These are phyloP conservation scores for Drosophila kurseongensis DNA, from an alignment of 1,140 invertebrate species.

Conservation along the genomic window DNA sequence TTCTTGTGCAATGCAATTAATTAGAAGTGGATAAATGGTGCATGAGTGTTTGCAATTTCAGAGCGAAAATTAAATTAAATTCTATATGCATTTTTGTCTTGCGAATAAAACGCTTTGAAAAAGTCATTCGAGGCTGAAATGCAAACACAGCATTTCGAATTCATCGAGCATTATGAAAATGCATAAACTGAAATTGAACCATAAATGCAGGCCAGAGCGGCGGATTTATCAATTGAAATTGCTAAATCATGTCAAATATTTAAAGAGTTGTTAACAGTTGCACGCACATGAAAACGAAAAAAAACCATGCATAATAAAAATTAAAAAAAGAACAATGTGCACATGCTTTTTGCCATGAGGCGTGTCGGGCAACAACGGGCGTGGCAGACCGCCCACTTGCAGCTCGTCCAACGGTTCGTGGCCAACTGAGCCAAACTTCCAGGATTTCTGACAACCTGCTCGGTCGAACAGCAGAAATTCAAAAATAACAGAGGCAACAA, in stretches of 20 bases:
- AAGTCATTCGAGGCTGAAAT: conserved; percentile 2
- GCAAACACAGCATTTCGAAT: conserved; percentile 14
- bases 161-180: conserved; percentile 28
- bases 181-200: conserved; percentile 6
- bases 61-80: conserved; percentile 43
- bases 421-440: conserved; percentile 6
- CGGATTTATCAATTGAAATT: conserved; percentile 1
- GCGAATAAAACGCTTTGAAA: conserved; percentile 2
- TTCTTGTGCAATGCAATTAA: conserved; percentile 57
- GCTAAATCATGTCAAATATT: conserved; percentile 23
- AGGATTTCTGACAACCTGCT: conserved; percentile 11
- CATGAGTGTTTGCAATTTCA: conserved; percentile 11
- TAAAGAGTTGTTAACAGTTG: not conserved
- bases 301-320: not conserved
- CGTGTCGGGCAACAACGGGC: not conserved
- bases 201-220: not conserved
- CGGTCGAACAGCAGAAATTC: conserved; percentile 15
- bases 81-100: conserved; percentile 31
- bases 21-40: conserved; percentile 58
- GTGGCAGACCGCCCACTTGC: not conserved
- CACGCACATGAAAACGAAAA: not conserved
- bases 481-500: not conserved
- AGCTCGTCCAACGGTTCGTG: not conserved
- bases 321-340: not conserved
- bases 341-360: not conserved